Conservation (phyloP, 2,797 vertebrate species). For the Alectoris magna region DNA sequence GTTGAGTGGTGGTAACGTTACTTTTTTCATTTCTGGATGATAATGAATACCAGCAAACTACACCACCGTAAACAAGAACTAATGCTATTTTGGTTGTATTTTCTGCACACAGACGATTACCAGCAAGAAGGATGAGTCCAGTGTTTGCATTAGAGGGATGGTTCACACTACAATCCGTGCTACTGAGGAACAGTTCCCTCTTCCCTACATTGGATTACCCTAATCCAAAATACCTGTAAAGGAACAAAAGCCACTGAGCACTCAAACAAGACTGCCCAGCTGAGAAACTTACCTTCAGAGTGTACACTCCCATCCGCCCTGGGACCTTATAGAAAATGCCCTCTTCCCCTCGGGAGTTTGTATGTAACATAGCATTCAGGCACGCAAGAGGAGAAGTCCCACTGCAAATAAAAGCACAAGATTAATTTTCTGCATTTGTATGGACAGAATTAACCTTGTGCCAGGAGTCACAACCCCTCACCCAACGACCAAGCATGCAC, state of each 20-base stretch:
- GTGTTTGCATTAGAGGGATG: neutral
- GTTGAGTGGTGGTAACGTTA: neutral
- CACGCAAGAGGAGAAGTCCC: conserved; percentile 97
- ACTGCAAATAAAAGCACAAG: conserved; percentile 76
- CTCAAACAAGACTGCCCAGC: neutral
- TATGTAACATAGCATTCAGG: conserved; percentile 98
- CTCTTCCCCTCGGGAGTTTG: conserved; percentile 96
- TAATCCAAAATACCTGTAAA: rapidly evolving
- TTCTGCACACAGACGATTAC: neutral
- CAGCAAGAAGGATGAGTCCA: neutral
- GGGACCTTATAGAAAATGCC: conserved; percentile 99
- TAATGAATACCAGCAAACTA: neutral
- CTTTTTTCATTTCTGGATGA: neutral
- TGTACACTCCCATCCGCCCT: conserved; percentile 98
- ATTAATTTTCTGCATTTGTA: neutral
- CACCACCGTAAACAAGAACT: rapidly evolving
- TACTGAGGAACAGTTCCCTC: rapidly evolving
- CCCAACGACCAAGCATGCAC: neutral
- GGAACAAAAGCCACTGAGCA: neutral
- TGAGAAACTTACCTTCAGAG: conserved; percentile 88
- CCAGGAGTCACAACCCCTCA: neutral
- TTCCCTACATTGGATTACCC: neutral
- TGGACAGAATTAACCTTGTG: neutral
- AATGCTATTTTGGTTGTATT: neutral
- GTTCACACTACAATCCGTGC: rapidly evolving